Evolutionary conservation across 2,888 invertebrate species (phyloP).

Genomic region (Baronia brevicornis): DNA sequence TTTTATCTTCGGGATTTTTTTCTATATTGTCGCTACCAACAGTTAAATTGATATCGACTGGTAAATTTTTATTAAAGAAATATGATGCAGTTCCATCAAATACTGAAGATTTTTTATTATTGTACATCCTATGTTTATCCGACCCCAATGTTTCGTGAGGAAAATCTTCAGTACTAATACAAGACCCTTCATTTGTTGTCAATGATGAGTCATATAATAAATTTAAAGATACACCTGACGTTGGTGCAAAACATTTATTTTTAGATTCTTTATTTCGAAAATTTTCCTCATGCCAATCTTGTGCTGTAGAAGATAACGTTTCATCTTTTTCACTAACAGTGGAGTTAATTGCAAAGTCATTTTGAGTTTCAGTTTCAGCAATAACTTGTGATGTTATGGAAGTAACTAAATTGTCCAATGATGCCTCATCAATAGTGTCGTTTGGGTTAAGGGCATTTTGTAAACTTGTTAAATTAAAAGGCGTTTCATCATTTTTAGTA

Average conservation of each 20-base stretch:
- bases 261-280: constrained; percentile 1
- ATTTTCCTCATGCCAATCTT: constrained; percentile 7
- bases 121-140: neutral
- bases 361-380: neutral
- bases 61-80: constrained; percentile 13
- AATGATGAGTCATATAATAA: constrained; percentile 3
- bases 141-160: neutral
- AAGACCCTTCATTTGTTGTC: neutral
- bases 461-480: no score
- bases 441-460: no score
- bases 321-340: neutral
- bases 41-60: constrained; percentile 2
- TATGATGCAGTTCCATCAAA: constrained; percentile 9
- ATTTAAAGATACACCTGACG: neutral
- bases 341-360: neutral
- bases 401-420: no score
- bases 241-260: constrained; percentile 2
- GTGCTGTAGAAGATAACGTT: neutral
- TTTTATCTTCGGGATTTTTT: constrained; percentile 22
- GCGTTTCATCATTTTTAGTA: no score
- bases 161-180: neutral
- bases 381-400: neutral
- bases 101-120: neutral
- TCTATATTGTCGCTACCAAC: no score
- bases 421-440: no score